Base-by-base conservation (phyloP, 2,888 invertebrate species). In the Carcina quercana region DNA sequence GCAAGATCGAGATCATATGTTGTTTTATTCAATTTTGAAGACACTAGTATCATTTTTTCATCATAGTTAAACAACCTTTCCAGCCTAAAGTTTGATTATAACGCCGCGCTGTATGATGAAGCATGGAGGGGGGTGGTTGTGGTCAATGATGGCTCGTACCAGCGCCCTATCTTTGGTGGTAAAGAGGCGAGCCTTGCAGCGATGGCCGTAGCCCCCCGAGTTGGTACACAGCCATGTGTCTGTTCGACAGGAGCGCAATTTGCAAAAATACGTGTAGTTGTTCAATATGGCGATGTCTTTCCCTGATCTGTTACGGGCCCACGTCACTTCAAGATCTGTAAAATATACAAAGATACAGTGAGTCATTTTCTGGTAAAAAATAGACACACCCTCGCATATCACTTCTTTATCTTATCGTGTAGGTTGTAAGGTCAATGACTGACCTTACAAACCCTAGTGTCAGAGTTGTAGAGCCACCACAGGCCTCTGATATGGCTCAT, bases 241-340 rank as follows among this genome's bases (percentile, higher is more conserved):
- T 1, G 14, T 22, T 10, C 6, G 1, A 13, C 21, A 15, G 2
- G n/a, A 4, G 15, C 15, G 10, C 2, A 11, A 5, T 2, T 13
- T 5, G 11, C 28, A 13, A 30, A 22, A 34, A 15, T 26, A 39
- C 3, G 30, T 13, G 15, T 35, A 38, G 1, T 30, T 35, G 13
- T 30, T 28, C 11, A 19, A 24, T 3, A 33, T 3, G 17, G 30
- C 17, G 2, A 25, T 1, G 5, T 14, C 28, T 2, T 34, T 40
- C 2, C 38, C 32, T n/a, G n/a, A n/a, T n/a, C n/a, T n/a, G n/a
- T n/a, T n/a, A n/a, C n/a, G n/a, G n/a, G n/a, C n/a, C n/a, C n/a
- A n/a, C n/a, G n/a, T n/a, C n/a, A n/a, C n/a, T n/a, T n/a, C n/a
- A n/a, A n/a, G n/a, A n/a, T n/a, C n/a, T n/a, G n/a, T n/a, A n/a